Percentiles rank a stretch among this genome's conserved stretches.
phyloP scores from a whole-genome alignment of 2,113 vertebrate species.

The Chloebia gouldiae region DNA sequence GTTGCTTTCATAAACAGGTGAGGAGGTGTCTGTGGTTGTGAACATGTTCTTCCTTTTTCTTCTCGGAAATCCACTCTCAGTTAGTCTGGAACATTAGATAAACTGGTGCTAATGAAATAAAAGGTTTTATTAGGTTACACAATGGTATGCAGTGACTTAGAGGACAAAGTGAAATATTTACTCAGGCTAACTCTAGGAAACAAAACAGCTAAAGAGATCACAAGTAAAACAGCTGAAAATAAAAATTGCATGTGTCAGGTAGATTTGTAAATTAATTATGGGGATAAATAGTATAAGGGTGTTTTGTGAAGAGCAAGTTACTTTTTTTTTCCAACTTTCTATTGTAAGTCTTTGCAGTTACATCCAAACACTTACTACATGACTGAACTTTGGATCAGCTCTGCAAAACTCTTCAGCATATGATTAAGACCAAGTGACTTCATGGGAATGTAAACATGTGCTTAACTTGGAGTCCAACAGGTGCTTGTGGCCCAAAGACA shows the following conservation, averaged over 20 bases:
- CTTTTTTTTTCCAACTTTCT: neutral
- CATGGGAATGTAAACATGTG: neutral
- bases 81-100: conserved; percentile 54
- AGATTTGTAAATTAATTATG: neutral
- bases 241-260: neutral
- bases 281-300: neutral
- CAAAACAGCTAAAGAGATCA: neutral
- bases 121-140: conserved; percentile 58
- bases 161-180: conserved; percentile 43
- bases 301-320: neutral
- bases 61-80: conserved; percentile 65
- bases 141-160: conserved; percentile 26
- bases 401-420: neutral
- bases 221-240: neutral
- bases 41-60: conserved; percentile 65
- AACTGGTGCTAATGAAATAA: conserved; percentile 55
- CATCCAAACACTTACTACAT: accelerated
- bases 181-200: neutral
- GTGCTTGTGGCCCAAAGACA: neutral
- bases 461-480: neutral
- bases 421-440: neutral
- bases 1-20: neutral
- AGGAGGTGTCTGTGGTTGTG: neutral
- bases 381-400: neutral
- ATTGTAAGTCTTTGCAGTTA: neutral